These are phyloP conservation scores for Nesogale talazaci DNA, from an alignment of 2,113 vertebrate species.

Conservation along the genomic window DNA sequence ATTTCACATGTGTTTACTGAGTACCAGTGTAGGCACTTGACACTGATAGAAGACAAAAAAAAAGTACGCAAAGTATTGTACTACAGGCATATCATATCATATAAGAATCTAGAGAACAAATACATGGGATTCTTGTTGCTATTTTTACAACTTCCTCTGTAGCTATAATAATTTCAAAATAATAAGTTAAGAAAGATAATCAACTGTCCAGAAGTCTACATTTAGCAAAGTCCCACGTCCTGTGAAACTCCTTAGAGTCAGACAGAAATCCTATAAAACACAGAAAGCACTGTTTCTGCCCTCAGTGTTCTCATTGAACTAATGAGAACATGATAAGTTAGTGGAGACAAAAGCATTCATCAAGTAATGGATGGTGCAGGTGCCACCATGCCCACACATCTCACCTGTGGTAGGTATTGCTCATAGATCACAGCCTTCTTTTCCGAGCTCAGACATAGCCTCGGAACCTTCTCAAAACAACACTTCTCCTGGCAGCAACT, in stretches of 20 bases:
- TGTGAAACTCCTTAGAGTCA: background rate
- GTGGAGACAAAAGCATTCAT: background rate
- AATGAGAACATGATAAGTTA: background rate
- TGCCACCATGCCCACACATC: background rate
- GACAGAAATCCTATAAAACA: background rate
- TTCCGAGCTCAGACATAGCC: background rate
- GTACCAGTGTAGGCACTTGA: background rate
- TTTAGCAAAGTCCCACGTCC: constrained; percentile 41
- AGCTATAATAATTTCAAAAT: too few relatives aligned
- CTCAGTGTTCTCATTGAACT: background rate
- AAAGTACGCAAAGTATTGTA: background rate
- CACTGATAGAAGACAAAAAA: background rate
- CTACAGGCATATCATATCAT: background rate
- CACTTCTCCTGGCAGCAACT: background rate
- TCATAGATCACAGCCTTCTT: constrained; percentile 4
- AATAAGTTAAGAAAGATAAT: too few relatives aligned
- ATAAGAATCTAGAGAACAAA: background rate
- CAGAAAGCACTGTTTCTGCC: background rate
- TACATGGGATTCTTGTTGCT: background rate
- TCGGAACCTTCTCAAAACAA: background rate
- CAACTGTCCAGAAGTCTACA: background rate
- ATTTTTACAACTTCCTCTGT: constrained; percentile 12
- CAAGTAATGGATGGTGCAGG: background rate
- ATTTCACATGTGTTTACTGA: background rate
- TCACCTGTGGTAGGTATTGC: background rate